phyloP scores from a whole-genome alignment of 2,888 invertebrate species.

The Drosophila gaucha region DNA sequence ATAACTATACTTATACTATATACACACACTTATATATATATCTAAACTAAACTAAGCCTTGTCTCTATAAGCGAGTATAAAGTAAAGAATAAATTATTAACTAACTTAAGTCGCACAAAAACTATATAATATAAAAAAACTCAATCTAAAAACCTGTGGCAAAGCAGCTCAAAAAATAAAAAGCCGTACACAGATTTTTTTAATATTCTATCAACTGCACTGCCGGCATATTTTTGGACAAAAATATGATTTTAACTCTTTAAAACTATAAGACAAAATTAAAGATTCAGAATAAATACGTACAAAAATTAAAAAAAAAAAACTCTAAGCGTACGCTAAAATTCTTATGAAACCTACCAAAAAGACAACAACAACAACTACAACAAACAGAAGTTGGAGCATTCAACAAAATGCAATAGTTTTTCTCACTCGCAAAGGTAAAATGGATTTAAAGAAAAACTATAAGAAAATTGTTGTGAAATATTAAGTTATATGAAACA shows the following conservation, averaged over 20 bases:
- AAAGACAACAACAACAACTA: constrained; percentile 35
- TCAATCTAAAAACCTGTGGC: constrained; percentile 24
- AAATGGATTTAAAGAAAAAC: background rate
- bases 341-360: constrained; percentile 69
- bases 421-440: constrained; percentile 68
- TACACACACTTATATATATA: constrained; percentile 39
- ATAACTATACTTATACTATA: constrained; percentile 64
- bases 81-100: constrained; percentile 11
- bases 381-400: constrained; percentile 33
- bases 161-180: constrained; percentile 35
- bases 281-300: constrained; percentile 43
- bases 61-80: constrained; percentile 55
- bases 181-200: constrained; percentile 37
- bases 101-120: constrained; percentile 69
- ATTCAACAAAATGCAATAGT: constrained; percentile 73
- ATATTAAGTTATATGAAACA: too few species aligned
- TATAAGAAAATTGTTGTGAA: too few species aligned
- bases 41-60: constrained; percentile 68
- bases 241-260: constrained; percentile 72
- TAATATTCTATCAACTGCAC: constrained; percentile 72
- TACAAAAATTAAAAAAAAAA: constrained; percentile 40
- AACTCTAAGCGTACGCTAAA: constrained; percentile 48
- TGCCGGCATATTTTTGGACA: constrained; percentile 73
- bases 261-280: constrained; percentile 20
- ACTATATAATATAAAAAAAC: constrained; percentile 23